Evolutionary conservation across 2,888 invertebrate genomes (phyloP).

Genomic region (Halictus quadricinctus): DNA sequence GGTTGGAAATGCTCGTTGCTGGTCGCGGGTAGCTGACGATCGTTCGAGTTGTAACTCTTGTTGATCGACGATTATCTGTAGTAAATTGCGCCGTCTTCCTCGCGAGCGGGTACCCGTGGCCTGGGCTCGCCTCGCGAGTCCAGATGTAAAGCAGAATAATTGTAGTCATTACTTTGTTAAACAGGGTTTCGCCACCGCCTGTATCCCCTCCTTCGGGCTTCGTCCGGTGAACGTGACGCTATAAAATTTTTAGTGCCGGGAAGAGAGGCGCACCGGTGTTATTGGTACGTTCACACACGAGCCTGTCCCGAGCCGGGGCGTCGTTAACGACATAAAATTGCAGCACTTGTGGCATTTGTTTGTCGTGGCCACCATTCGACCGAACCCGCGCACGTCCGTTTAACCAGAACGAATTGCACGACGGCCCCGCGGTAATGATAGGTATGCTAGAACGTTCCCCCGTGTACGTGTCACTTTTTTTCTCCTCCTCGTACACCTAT

Average conservation of each 20-base stretch:
- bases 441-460: constrained; percentile 42
- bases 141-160: constrained; percentile 69
- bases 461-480: constrained; percentile 20
- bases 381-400: constrained; percentile 42
- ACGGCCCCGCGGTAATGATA: constrained; percentile 54
- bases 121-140: constrained; percentile 31
- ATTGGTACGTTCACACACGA: constrained; percentile 49
- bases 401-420: constrained; percentile 60
- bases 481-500: not conserved
- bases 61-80: constrained; percentile 66
- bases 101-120: constrained; percentile 21
- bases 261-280: constrained; percentile 33
- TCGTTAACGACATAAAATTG: constrained; percentile 68
- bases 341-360: constrained; percentile 62
- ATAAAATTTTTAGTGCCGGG: constrained; percentile 64
- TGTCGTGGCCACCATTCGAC: constrained; percentile 57
- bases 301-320: constrained; percentile 33
- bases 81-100: constrained; percentile 54
- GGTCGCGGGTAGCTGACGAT: constrained; percentile 58
- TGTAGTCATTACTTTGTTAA: constrained; percentile 70
- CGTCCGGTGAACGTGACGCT: constrained; percentile 56
- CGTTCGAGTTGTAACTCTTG: constrained; percentile 58
- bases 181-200: constrained; percentile 61
- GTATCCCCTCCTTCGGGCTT: not conserved
- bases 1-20: constrained; percentile 1